These are phyloP conservation scores for Adelges cooleyi DNA, from an alignment of 1,140 invertebrate genomes.

Conservation along the genomic window DNA sequence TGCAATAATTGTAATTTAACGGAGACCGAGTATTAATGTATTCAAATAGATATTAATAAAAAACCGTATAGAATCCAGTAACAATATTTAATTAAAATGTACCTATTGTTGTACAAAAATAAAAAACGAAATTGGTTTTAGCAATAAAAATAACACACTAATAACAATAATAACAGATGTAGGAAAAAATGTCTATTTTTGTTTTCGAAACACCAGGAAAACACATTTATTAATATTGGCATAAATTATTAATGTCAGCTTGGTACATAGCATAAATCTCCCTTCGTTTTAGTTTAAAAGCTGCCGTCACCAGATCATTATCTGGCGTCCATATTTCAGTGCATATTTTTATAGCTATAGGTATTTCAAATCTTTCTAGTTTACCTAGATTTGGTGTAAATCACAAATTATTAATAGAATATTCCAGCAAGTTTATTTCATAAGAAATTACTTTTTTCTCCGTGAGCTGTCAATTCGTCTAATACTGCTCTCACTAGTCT, in stretches of 20 bases:
- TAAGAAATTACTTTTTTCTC: constrained; percentile 62
- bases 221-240: constrained; percentile 57
- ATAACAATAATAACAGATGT: background rate
- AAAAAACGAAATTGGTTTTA: constrained; percentile 8
- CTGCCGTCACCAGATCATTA: constrained; percentile 91
- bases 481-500: constrained; percentile 65
- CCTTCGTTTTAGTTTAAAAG: constrained; percentile 92
- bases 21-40: too few relatives aligned
- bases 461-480: constrained; percentile 64
- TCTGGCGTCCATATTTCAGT: constrained; percentile 91
- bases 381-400: constrained; percentile 51
- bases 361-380: constrained; percentile 82
- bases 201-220: background rate
- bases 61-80: too few relatives aligned
- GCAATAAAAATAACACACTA: constrained; percentile 7
- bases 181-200: background rate
- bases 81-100: too few relatives aligned
- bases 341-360: constrained; percentile 76
- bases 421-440: background rate
- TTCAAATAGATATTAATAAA: too few relatives aligned
- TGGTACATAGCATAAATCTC: constrained; percentile 87
- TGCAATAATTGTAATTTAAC: too few relatives aligned
- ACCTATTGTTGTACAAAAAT: too few relatives aligned
- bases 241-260: constrained; percentile 83
- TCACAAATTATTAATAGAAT: constrained; percentile 21